phyloP scores from a whole-genome alignment of 2,797 vertebrate genomes.

The Hirundo rustica region DNA sequence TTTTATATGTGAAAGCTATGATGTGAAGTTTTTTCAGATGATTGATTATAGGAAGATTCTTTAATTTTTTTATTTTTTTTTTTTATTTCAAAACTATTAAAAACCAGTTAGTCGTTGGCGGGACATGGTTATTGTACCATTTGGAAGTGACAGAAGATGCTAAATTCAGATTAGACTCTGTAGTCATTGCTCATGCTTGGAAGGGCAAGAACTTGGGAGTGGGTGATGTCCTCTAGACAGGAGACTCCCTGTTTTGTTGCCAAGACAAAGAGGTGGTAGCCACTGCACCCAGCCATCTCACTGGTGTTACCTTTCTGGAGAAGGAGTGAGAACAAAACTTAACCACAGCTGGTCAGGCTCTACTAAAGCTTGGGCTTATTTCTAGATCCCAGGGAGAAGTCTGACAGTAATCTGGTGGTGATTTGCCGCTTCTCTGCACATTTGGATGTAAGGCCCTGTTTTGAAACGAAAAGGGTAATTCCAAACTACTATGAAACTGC shows the following conservation, averaged over 20 bases:
- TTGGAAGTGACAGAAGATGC: background rate
- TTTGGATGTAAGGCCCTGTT: background rate
- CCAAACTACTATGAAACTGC: background rate
- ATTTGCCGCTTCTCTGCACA: background rate
- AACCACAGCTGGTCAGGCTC: background rate
- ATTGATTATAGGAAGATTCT: background rate
- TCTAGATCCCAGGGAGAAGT: background rate
- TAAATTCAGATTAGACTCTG: background rate
- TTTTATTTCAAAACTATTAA: background rate
- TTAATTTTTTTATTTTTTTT: background rate
- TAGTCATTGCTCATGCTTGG: background rate
- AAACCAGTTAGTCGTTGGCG: background rate
- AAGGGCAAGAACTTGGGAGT: background rate
- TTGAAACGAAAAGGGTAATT: background rate
- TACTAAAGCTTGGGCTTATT: background rate
- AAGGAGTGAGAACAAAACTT: background rate
- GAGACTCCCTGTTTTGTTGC: background rate
- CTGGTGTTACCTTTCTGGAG: background rate
- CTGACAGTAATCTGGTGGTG: background rate
- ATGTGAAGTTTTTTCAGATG: background rate
- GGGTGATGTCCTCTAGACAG: background rate
- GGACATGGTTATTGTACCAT: background rate
- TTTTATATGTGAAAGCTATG: background rate
- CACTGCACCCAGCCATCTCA: rapidly evolving
- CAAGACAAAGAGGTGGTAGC: background rate